Evolutionary conservation across 2,888 invertebrate genomes (phyloP), one percentile per base, ranked within the genome.

Genomic region (Macrosoma leucophasiata): DNA sequence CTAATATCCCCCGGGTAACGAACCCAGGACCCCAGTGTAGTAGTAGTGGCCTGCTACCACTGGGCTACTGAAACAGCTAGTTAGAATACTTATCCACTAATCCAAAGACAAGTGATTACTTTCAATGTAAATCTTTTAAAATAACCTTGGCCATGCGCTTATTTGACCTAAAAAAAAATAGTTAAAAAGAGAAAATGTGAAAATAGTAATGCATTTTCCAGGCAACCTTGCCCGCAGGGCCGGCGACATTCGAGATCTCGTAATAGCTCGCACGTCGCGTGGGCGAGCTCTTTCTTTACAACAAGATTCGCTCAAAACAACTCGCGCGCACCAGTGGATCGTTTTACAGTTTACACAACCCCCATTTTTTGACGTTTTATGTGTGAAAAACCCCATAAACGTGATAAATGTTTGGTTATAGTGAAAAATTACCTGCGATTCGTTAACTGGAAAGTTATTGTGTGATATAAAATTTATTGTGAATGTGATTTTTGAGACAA

Each of bases 141-240:
- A n/a, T n/a, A n/a, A n/a, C n/a, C n/a, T n/a, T n/a, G n/a, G n/a
- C n/a, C n/a, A n/a, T n/a, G n/a, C n/a, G n/a, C n/a, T n/a, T n/a
- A n/a, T n/a, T n/a, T n/a, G n/a, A n/a, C 20, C 12, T 13, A 12
- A n/a, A 11, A 11, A 15, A n/a, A 22, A 13, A 13, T 15, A 13
- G 11, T 17, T 7, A 26, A 15, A 26, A 14, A 13, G 9, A 27
- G 19, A 19, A 36, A 27, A 25, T 27, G 7, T 25, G 27, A 11
- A 30, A 34, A 36, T 41, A 48, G 7, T 20, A 29, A 30, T 36
- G 32, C 31, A 34, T 33, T 45, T 64, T 78, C 79, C 78, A 77
- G 78, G 60, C 65, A 72, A 71, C 81, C 81, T 81, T 77, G 81
- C 57, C 56, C 58, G 42, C 72, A 72, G 63, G 71, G 76, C 70